Base-by-base conservation (phyloP, 35 echinoderm and acorn worm genomes). In the Amphiura filiformis region DNA sequence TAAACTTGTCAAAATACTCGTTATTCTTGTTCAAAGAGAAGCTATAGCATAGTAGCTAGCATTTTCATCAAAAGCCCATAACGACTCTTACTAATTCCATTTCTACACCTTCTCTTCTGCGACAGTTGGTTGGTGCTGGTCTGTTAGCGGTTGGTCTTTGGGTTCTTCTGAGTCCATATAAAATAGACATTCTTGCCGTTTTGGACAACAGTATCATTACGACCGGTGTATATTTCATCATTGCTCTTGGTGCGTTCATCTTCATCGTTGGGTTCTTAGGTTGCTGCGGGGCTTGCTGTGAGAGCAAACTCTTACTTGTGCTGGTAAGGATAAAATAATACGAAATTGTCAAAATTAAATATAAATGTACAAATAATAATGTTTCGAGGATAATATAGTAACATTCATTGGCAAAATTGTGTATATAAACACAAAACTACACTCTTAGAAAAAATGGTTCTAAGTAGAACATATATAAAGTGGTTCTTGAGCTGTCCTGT, bases 71-170 rank as follows among this genome's bases (percentile, higher is more conserved):
- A n/a, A n/a, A n/a, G n/a, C n/a, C n/a, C n/a, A n/a, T n/a, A n/a
- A n/a, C n/a, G n/a, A n/a, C n/a, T n/a, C n/a, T n/a, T n/a, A n/a
- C n/a, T n/a, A n/a, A n/a, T n/a, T n/a, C n/a, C n/a, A n/a, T n/a
- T n/a, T n/a, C n/a, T n/a, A n/a, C n/a, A n/a, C n/a, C n/a, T n/a
- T n/a, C n/a, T n/a, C n/a, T n/a, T n/a, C n/a, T n/a, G n/a, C n/a
- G n/a, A n/a, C n/a, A 94, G 93, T 34, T 94, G 23, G 84, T 94
- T 9, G 93, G 93, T 13, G 79, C 86, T n/a, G 84, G 57, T 1
- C 83, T 94, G 3, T 70, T 94, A n/a, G 83, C 87, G 23, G 93
- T 90, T 32, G 93, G 93, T 32, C 90, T 94, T 40, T 94, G 84
- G 84, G 84, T 87, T 5, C 38, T 90, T 11, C 78, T 84, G 22